Conservation (phyloP, 2,797 vertebrate species). For the Danionella dracula region DNA sequence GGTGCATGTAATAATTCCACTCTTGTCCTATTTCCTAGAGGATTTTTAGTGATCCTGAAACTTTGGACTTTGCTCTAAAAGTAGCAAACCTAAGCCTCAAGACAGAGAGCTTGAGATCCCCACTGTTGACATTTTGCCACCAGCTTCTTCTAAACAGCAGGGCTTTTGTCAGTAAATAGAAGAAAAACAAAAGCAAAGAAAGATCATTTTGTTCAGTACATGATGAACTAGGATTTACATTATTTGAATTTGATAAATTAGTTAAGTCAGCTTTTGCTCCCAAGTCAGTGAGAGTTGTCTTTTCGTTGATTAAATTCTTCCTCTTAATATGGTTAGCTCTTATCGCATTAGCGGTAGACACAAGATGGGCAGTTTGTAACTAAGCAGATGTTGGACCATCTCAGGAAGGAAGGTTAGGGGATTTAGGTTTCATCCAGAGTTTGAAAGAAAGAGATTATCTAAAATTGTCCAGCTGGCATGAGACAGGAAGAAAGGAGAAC, state of each 20-base stretch:
- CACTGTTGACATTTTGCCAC: constrained; percentile 10
- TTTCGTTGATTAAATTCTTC: constrained; percentile 1
- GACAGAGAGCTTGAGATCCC: constrained; percentile 21
- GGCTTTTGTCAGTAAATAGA: too few species aligned
- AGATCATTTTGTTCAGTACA: neutral
- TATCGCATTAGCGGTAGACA: neutral
- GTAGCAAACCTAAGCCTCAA: constrained; percentile 27
- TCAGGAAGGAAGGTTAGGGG: neutral
- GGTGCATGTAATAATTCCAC: neutral
- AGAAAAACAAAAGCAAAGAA: neutral
- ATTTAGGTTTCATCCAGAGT: neutral
- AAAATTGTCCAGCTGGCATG: too few species aligned
- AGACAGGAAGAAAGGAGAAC: too few species aligned
- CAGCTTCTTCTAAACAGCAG: neutral
- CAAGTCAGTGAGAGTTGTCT: constrained; percentile 4
- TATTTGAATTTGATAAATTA: too few species aligned
- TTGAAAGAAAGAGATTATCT: neutral
- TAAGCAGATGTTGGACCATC: neutral
- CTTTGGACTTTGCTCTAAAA: constrained; percentile 28
- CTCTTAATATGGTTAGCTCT: neutral
- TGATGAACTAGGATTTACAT: too few species aligned
- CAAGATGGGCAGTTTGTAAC: neutral
- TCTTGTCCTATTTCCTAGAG: constrained; percentile 23
- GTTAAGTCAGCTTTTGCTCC: too few species aligned
- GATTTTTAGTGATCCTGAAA: constrained; percentile 14